phyloP scores from a whole-genome alignment of 2,113 vertebrate species.

The Neofelis nebulosa region DNA sequence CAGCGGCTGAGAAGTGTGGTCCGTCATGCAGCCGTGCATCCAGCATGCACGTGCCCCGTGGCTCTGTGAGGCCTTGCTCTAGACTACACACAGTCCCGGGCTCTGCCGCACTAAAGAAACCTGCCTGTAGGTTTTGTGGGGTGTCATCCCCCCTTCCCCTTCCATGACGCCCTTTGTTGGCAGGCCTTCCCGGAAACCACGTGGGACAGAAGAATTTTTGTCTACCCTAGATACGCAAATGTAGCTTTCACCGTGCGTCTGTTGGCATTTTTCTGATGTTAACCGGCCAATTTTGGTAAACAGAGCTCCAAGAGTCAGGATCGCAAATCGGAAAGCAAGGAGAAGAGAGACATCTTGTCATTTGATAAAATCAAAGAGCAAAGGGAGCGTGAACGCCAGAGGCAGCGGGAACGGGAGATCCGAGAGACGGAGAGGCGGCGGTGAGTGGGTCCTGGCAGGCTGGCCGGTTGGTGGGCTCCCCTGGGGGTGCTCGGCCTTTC shows the following conservation, averaged over 20 bases:
- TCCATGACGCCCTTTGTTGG: not conserved
- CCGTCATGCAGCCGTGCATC: not conserved
- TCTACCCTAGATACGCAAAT: not conserved
- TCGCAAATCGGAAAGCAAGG: constrained; percentile 92
- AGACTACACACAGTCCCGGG: fast-evolving
- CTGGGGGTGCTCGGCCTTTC: not conserved
- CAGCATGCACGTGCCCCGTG: fast-evolving
- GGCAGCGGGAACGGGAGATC: constrained; percentile 95
- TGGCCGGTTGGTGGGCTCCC: no score
- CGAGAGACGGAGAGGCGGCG: constrained; percentile 94
- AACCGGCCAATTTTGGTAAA: not conserved
- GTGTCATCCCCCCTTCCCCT: not conserved
- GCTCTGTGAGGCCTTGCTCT: not conserved
- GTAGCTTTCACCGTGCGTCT: not conserved
- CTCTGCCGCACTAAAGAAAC: not conserved
- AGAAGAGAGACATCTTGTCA: constrained; percentile 95
- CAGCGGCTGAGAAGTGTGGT: not conserved
- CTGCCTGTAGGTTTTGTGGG: not conserved
- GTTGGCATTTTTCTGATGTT: not conserved
- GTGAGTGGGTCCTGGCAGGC: constrained; percentile 72
- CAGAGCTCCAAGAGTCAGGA: constrained; percentile 96
- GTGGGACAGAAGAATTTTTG: not conserved
- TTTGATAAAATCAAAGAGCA: constrained; percentile 99
- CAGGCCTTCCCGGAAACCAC: not conserved
- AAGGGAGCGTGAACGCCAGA: constrained; percentile 93